Percentiles rank a stretch among this genome's conserved stretches.
phyloP scores from a whole-genome alignment of 2,113 vertebrate species.

The Craseonycteris thonglongyai region DNA sequence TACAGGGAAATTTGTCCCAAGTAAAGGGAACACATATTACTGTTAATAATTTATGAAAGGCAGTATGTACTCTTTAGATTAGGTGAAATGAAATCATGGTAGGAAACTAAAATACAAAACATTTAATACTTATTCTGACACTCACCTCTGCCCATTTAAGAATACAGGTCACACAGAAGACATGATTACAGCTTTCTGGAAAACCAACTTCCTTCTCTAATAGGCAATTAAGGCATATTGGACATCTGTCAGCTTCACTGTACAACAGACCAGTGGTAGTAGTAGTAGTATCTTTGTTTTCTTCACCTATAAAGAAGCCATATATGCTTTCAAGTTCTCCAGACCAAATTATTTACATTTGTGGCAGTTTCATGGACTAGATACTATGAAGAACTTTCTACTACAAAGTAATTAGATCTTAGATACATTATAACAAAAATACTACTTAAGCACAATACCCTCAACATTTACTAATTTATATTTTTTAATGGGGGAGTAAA shows the following conservation, averaged over 20 bases:
- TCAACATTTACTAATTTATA: neutral
- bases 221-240: constrained; percentile 91
- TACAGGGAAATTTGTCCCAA: neutral
- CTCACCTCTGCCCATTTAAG: constrained; percentile 97
- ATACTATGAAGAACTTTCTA: neutral
- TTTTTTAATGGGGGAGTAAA: neutral
- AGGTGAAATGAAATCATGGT: neutral
- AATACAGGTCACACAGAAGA: constrained; percentile 94
- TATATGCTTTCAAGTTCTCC: constrained; percentile 32
- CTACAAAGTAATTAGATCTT: neutral
- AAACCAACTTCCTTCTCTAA: constrained; percentile 86
- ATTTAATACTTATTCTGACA: constrained; percentile 38
- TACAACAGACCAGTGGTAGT: constrained; percentile 64
- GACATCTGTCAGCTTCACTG: constrained; percentile 85
- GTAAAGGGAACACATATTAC: neutral
- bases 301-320: constrained; percentile 79
- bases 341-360: constrained; percentile 9
- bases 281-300: constrained; percentile 77
- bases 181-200: constrained; percentile 92
- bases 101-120: constrained; percentile 10
- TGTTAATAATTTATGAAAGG: constrained; percentile 23
- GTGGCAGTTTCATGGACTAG: neutral
- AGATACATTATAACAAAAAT: neutral
- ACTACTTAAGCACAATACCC: neutral
- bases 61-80: neutral